A percentile compares a stretch with the other conserved stretches of the same genome.
Evolutionary conservation across 2,113 vertebrate species (phyloP).

Genomic region (Rhinoptilus africanus): DNA sequence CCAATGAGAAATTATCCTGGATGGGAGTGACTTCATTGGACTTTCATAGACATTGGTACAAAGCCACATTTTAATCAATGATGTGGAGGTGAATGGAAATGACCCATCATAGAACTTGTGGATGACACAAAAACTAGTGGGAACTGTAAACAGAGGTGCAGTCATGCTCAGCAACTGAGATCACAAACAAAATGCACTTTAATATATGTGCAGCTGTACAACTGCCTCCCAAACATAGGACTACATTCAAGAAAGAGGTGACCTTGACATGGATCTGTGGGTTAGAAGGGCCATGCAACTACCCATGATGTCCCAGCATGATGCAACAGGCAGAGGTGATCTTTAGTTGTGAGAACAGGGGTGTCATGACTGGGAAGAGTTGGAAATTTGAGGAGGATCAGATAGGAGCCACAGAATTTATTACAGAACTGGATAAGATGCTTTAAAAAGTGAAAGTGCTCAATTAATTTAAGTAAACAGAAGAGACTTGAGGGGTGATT

Average conservation of each 20-base stretch:
- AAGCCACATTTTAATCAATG: constrained; percentile 17
- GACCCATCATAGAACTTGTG: not conserved
- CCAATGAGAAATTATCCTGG: constrained; percentile 28
- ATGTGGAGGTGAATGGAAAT: not conserved
- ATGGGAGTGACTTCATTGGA: not conserved
- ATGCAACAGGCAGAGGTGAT: not conserved
- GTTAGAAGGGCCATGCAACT: not conserved
- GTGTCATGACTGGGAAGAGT: not conserved
- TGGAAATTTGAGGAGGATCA: not conserved
- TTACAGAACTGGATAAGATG: not conserved
- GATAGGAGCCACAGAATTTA: not conserved
- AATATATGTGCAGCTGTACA: not conserved
- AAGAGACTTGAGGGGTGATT: not conserved
- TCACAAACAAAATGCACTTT: not conserved
- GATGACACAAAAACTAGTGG: not conserved
- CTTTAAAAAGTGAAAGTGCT: not conserved
- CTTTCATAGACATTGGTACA: not conserved
- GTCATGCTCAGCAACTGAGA: not conserved
- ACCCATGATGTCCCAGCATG: not conserved
- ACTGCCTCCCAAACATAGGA: not conserved
- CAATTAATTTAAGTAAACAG: not conserved
- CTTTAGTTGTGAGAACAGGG: not conserved
- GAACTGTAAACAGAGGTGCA: not conserved
- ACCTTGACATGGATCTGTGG: not conserved
- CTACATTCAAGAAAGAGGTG: not conserved